Evolutionary conservation across 2,797 vertebrate genomes (phyloP).

Genomic region (Coreius guichenoti): DNA sequence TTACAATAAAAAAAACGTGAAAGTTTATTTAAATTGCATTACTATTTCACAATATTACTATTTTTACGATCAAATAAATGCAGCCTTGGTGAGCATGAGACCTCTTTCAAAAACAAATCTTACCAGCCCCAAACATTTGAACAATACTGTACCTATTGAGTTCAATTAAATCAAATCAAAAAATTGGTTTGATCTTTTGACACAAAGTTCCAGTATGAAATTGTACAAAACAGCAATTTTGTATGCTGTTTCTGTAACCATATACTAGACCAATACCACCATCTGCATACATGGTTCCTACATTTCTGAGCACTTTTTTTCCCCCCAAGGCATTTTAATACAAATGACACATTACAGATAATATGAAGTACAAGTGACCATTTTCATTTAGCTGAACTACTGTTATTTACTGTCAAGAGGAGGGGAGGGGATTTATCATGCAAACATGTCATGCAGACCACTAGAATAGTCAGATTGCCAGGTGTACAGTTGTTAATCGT

Average conservation of each 20-base stretch:
- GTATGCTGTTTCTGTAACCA: background rate
- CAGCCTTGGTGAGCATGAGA: background rate
- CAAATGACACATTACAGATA: background rate
- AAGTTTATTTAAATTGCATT: background rate
- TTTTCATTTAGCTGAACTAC: background rate
- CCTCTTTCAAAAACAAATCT: background rate
- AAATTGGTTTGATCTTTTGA: background rate
- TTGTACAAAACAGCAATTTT: background rate
- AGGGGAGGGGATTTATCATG: slow-evolving; percentile 73
- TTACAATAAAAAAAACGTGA: no score
- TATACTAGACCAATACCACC: background rate
- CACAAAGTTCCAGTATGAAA: background rate
- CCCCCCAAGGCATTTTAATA: background rate
- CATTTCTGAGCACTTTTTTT: background rate
- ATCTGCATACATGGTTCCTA: background rate
- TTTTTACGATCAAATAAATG: background rate
- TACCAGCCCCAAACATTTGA: background rate
- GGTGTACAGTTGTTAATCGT: slow-evolving; percentile 56
- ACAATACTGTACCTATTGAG: background rate
- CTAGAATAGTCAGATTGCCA: slow-evolving; percentile 71
- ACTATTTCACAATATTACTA: background rate
- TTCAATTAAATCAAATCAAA: background rate
- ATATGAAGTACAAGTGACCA: background rate
- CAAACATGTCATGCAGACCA: slow-evolving; percentile 90
- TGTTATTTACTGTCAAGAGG: background rate